Percentiles rank a stretch among this genome's conserved stretches.
Conservation (phyloP, 2,113 vertebrate genomes). For the Thalassarche chlororhynchos region DNA sequence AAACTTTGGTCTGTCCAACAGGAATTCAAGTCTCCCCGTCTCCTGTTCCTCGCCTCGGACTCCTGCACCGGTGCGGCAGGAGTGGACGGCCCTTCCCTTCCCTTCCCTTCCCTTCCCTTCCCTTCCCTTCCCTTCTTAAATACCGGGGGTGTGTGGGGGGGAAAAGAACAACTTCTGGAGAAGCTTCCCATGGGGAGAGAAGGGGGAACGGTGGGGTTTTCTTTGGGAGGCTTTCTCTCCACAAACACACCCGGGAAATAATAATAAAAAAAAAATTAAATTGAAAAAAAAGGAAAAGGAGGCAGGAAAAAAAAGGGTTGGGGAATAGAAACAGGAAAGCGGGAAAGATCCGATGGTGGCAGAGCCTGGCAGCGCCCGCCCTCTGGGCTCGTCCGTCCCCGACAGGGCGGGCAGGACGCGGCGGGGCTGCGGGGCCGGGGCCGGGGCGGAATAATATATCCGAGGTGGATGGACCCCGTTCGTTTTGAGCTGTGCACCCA, state of each 20-base stretch:
- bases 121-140: neutral
- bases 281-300: neutral
- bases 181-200: neutral
- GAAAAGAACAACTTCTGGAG: neutral
- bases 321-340: neutral
- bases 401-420: neutral
- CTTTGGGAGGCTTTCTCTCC: neutral
- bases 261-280: no score
- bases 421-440: neutral
- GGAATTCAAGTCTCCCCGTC: neutral
- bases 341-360: neutral
- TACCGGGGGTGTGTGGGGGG: no score
- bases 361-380: neutral
- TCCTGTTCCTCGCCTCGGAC: neutral
- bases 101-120: neutral
- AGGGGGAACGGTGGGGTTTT: neutral
- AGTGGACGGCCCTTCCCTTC: neutral
- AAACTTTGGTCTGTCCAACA: no score
- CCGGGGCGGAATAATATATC: neutral
- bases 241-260: neutral
- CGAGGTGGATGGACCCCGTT: rapidly evolving
- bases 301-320: rapidly evolving
- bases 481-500: neutral
- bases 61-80: neutral
- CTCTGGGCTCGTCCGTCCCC: neutral